Conservation (phyloP, 1,140 invertebrate species). For the Procambarus clarkii region DNA sequence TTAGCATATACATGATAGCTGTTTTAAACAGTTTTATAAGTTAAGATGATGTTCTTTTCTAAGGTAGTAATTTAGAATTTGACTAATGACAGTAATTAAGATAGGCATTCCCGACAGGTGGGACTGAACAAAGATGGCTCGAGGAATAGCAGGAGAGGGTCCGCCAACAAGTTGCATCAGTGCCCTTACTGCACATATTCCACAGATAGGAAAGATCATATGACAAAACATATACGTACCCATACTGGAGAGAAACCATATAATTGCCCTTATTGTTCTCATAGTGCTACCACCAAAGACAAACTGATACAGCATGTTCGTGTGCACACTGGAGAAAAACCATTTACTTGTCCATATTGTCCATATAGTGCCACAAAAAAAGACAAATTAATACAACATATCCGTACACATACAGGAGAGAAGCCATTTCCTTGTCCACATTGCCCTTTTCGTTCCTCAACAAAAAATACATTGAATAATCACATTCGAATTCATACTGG, state of each 20-base stretch:
- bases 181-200: conserved; percentile 63
- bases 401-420: conserved; percentile 47
- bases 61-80: conserved; percentile 46
- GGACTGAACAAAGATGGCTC: conserved; percentile 50
- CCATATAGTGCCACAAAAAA: conserved; percentile 50
- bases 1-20: background rate
- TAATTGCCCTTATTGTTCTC: conserved; percentile 44
- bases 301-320: conserved; percentile 46
- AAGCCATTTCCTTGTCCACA: conserved; percentile 50
- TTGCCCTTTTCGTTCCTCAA: conserved; percentile 47
- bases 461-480: conserved; percentile 41
- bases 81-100: conserved; percentile 63
- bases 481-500: conserved; percentile 47
- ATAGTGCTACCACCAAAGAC: conserved; percentile 54
- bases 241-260: conserved; percentile 60
- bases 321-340: conserved; percentile 52
- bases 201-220: conserved; percentile 61
- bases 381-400: conserved; percentile 54
- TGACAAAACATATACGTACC: conserved; percentile 57
- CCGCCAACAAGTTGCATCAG: conserved; percentile 47
- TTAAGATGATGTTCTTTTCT: background rate
- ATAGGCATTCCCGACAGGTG: conserved; percentile 60
- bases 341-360: conserved; percentile 47
- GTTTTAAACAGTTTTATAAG: background rate
- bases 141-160: conserved; percentile 50